A percentile compares a stretch with the other conserved stretches of the same genome.
These are phyloP conservation scores for Pao palembangensis DNA, from an alignment of 2,113 vertebrate species.

Conservation along the genomic window DNA sequence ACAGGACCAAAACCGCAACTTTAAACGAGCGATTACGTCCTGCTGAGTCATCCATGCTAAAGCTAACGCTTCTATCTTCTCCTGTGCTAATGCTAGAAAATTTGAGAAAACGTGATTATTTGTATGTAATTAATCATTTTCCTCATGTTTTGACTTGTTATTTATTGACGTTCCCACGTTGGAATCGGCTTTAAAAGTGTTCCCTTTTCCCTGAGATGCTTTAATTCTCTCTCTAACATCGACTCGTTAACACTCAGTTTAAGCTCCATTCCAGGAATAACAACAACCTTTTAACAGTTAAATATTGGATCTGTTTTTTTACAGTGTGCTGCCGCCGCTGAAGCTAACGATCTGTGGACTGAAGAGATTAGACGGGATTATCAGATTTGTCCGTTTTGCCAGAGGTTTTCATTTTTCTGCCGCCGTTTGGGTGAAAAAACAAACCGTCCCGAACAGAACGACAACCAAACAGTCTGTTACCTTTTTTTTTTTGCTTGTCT, in stretches of 20 bases:
- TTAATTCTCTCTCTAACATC: neutral
- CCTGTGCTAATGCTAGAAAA: no score
- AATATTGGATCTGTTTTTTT: conserved; percentile 11
- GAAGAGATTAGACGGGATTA: conserved; percentile 63
- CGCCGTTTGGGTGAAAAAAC: neutral
- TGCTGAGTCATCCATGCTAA: no score
- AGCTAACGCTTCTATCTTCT: no score
- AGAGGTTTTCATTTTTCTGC: conserved; percentile 27
- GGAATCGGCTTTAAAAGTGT: no score
- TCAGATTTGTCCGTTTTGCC: conserved; percentile 61
- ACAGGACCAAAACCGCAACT: no score
- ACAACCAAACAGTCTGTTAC: conserved; percentile 36
- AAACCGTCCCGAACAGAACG: neutral
- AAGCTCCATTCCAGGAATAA: neutral
- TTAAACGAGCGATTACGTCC: no score
- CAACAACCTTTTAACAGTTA: neutral
- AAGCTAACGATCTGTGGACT: conserved; percentile 52
- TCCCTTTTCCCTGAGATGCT: neutral
- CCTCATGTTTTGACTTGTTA: no score
- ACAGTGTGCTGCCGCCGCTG: conserved; percentile 20
- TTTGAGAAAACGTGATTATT: no score
- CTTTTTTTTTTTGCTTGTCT: conserved; percentile 37
- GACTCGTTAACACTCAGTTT: no score
- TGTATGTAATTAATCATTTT: no score
- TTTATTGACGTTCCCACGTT: neutral